These are phyloP conservation scores for Sceloporus undulatus DNA, from an alignment of 2,113 vertebrate species.

Conservation along the genomic window DNA sequence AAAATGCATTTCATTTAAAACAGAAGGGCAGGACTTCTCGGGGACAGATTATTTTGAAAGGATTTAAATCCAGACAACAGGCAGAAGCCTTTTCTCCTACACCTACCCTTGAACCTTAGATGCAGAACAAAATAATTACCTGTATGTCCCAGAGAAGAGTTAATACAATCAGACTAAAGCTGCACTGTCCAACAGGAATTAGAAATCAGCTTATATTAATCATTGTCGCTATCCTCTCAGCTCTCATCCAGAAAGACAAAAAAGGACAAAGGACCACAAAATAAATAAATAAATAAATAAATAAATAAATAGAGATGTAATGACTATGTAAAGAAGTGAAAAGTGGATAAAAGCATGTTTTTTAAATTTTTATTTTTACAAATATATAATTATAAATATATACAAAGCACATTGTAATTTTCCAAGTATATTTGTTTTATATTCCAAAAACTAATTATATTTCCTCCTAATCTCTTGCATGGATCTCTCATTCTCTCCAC, in stretches of 20 bases:
- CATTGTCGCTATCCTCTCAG: constrained; percentile 58
- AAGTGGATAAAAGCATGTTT: constrained; percentile 9
- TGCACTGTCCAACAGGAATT: constrained; percentile 58
- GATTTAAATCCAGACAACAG: constrained; percentile 42
- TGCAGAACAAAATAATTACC: constrained; percentile 61
- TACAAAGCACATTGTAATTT: too few relatives aligned
- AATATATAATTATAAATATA: too few relatives aligned
- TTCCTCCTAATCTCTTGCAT: too few relatives aligned
- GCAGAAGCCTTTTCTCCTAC: constrained; percentile 40
- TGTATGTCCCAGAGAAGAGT: constrained; percentile 63
- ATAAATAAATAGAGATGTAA: constrained; percentile 9
- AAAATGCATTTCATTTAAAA: neutral
- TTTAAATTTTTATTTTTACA: too few relatives aligned
- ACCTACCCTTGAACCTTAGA: constrained; percentile 61
- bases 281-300: neutral
- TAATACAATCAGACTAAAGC: constrained; percentile 63
- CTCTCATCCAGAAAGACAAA: constrained; percentile 59
- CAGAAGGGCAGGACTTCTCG: constrained; percentile 9
- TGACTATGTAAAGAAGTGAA: neutral
- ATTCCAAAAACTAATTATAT: too few relatives aligned
- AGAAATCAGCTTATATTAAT: constrained; percentile 70
- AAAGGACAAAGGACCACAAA: constrained; percentile 39
- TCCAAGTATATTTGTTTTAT: too few relatives aligned
- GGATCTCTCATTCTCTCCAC: too few relatives aligned
- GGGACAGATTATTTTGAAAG: constrained; percentile 17